Base-by-base conservation (phyloP, 2,888 invertebrate genomes). In the Seira musarum region DNA sequence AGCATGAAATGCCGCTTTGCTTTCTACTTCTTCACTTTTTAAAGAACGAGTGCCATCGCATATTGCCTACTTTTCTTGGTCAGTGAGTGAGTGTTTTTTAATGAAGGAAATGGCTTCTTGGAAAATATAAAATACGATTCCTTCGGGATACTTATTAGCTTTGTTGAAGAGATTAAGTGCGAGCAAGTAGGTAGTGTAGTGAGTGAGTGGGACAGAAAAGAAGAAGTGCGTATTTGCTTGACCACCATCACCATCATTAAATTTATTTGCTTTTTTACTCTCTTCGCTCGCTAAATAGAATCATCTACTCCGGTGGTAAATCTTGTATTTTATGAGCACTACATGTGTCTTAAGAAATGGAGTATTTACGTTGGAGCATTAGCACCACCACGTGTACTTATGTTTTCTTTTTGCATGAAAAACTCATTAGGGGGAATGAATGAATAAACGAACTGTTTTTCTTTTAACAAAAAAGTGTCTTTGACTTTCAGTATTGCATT, bases 281-380 rank as follows among this genome's bases (percentile, higher is more conserved):
- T n/a, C n/a, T n/a, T n/a, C n/a, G n/a, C n/a, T 69, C 24, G 25
- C 17, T 60, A 65, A 74, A 80, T 74, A 70, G 80, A 80, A 66
- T 68, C 74, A 17, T 80, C 80, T 69, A 74, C 80, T 80, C 74
- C 68, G 80, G 80, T 74, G 80, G 80, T 74, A 80, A 70, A 80
- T 69, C 25, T 19, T 22, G 24, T 40, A 13, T 22, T 19, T 57
- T 8, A 30, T 68, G 49, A 30, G 30, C 35, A 65, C 19, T 57
- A n/a, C 17, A 57, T n/a, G 57, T n/a, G 13, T 57, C 17, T 57
- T 57, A n/a, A 57, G 57, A 3, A 57, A n/a, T 57, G 17, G 5
- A 19, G n/a, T 10, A 46, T 57, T 57, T 19, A n/a, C 57, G 17
- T 19, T 46, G 46, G 6, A 10, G 13, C 6, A 46, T 10, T 46